phyloP scores from a whole-genome alignment of 2,113 vertebrate genomes.

The Geococcyx californianus region DNA sequence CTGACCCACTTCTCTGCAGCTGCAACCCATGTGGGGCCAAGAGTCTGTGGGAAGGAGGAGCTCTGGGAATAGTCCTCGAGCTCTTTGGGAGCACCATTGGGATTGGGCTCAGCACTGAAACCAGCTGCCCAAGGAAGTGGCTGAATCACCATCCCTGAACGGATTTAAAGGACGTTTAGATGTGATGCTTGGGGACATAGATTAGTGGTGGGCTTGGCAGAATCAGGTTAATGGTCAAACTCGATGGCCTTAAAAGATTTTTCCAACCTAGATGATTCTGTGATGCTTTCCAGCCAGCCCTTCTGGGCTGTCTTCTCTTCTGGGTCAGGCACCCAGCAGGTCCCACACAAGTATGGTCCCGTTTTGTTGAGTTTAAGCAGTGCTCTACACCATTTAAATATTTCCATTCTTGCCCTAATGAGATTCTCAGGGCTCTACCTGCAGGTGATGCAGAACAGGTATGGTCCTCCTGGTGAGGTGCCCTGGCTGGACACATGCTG shows the following conservation, averaged over 20 bases:
- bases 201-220: neutral
- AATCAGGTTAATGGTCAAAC: neutral
- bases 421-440: neutral
- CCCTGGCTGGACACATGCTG: rapidly evolving
- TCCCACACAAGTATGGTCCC: neutral
- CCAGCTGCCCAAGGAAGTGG: neutral
- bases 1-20: neutral
- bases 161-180: rapidly evolving
- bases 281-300: neutral
- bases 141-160: neutral
- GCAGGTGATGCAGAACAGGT: neutral
- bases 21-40: too few relatives aligned
- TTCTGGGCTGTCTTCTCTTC: neutral
- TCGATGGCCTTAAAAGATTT: neutral
- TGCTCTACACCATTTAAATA: neutral
- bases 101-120: neutral
- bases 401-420: neutral
- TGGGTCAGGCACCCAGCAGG: neutral
- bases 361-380: neutral
- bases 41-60: neutral
- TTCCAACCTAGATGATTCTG: neutral
- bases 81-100: too few relatives aligned
- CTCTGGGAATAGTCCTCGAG: neutral
- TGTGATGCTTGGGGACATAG: neutral
- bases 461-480: neutral